Conservation (phyloP, 2,888 invertebrate species). For the Chymomyza amoena region DNA sequence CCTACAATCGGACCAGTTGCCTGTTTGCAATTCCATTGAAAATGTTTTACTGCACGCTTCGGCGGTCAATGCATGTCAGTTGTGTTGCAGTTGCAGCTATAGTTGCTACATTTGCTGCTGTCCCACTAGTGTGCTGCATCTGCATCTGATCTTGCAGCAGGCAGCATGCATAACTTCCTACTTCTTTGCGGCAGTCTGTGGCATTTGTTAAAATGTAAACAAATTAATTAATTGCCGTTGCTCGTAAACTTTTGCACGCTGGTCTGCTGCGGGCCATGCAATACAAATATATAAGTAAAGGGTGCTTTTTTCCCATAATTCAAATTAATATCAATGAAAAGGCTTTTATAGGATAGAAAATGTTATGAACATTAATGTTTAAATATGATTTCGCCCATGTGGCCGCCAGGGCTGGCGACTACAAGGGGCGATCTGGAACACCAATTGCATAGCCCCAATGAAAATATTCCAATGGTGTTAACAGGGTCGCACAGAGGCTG, state of each 20-base stretch:
- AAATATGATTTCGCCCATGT: no score
- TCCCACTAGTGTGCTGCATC: slow-evolving; percentile 49
- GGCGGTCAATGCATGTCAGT: slow-evolving; percentile 68
- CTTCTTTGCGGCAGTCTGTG: slow-evolving; percentile 50
- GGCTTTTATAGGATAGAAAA: no score
- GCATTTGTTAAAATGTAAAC: slow-evolving; percentile 66
- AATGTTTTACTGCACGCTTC: slow-evolving; percentile 71
- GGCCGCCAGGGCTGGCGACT: no score
- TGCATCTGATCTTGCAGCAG: slow-evolving; percentile 66
- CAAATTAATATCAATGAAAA: no score
- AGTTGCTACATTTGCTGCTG: slow-evolving; percentile 16
- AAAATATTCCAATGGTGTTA: no score
- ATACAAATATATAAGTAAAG: background rate
- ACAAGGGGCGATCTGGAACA: no score
- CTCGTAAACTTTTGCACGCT: background rate
- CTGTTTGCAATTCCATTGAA: slow-evolving; percentile 63
- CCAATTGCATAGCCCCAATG: no score
- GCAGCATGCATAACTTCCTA: slow-evolving; percentile 52
- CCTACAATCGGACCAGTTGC: slow-evolving; percentile 22
- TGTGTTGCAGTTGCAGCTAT: slow-evolving; percentile 1
- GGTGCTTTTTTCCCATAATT: no score
- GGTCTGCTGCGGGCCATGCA: background rate
- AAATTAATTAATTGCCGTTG: slow-evolving; percentile 69
- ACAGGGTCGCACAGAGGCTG: no score
- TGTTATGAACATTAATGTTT: no score